Conservation (phyloP, 2,888 invertebrate species). For the Glaucopsyche alexis region DNA sequence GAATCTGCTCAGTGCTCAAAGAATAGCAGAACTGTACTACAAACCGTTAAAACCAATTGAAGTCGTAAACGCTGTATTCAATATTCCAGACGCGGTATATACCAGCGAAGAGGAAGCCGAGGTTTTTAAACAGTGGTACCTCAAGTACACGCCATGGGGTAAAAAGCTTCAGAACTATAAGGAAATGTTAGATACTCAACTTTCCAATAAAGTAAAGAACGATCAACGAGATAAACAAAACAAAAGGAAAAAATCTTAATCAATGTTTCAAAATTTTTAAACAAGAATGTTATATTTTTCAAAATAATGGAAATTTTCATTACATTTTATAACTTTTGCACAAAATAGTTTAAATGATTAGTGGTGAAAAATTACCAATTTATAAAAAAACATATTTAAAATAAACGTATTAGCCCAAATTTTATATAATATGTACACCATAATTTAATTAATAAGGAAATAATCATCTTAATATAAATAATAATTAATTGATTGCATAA, state of each 20-base stretch:
- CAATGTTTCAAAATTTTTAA: too few relatives aligned
- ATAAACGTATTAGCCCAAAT: too few relatives aligned
- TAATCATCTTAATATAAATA: too few relatives aligned
- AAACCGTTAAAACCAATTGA: constrained; percentile 76
- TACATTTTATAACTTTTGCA: too few relatives aligned
- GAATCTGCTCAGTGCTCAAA: constrained; percentile 63
- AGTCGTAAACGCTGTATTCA: constrained; percentile 68
- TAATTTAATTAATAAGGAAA: too few relatives aligned
- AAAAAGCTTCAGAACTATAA: constrained; percentile 54
- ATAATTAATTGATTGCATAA: too few relatives aligned
- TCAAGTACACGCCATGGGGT: constrained; percentile 59
- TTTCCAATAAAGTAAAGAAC: constrained; percentile 54
- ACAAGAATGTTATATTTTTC: not conserved
- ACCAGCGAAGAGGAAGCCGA: constrained; percentile 65
- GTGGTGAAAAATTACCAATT: too few relatives aligned
- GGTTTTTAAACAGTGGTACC: constrained; percentile 75
- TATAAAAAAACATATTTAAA: too few relatives aligned
- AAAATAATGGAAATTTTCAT: too few relatives aligned
- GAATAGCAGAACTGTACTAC: constrained; percentile 75
- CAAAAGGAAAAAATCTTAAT: constrained; percentile 35
- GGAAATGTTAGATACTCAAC: constrained; percentile 59
- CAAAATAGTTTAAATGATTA: too few relatives aligned
- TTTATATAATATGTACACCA: too few relatives aligned
- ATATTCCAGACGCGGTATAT: constrained; percentile 51
- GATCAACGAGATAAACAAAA: constrained; percentile 57